Base-by-base conservation (phyloP, 2,888 invertebrate genomes). In the Apamea anceps region DNA sequence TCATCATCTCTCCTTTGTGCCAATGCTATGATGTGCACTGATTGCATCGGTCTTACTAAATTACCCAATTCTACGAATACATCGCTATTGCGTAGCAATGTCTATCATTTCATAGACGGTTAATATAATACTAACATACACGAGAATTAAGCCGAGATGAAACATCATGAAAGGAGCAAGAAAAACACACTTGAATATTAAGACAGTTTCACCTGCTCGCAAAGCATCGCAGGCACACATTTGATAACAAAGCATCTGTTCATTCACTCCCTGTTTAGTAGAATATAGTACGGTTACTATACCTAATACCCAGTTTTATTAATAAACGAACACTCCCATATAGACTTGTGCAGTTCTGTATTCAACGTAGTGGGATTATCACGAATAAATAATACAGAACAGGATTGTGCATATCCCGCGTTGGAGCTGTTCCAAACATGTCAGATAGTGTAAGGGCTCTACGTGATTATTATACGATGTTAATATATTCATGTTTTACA, bases 401-500 rank as follows among this genome's bases (percentile, higher is more conserved):
- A 74, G 76, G 77, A 88, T 81, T 79, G 77, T 81, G 80, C 79
- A 86, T 63, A 77, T 79, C 71, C 42, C 74, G 28, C 63, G 77
- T 89, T 89, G 90, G 88, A 90, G 60, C 28, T 62, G 72, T 75
- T 89, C 90, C 88, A 89, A 88, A 72, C 81, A 75, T 88, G 67
- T 74, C 78, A 80, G 87, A 87, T 81, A 85, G 76, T 81, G 67
- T 83, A 84, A 88, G 81, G 77, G 85, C 67, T 82, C 77, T 88
- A 86, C 80, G 79, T 86, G 76, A 86, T 88, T 80, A 84, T 75
- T 77, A 81, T 79, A 80, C 81, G 13, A 81, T 73, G 68, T 42
- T 80, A 77, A 77, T 84, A 82, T 80, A 85, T 78, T 54, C 66
- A 45, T 72, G 48, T 71, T 77, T 73, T 75, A 54, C 73, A 84